Conservation (phyloP, 2,113 vertebrate genomes). For the Phaethornis superciliosus region DNA sequence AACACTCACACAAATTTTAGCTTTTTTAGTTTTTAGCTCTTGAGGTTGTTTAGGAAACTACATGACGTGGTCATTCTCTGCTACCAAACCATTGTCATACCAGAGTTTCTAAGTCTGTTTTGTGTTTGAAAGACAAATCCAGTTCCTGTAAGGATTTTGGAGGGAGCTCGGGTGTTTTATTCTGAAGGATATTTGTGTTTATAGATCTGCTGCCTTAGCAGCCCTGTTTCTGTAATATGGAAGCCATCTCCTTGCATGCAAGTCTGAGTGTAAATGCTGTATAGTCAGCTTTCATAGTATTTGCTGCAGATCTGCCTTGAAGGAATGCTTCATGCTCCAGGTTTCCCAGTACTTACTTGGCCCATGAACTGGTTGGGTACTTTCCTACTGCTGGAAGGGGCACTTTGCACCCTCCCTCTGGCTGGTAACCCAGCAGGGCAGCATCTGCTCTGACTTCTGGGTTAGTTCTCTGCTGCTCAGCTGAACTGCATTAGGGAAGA, state of each 20-base stretch:
- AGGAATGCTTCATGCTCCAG: background rate
- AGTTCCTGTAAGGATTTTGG: background rate
- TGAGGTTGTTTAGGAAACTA: background rate
- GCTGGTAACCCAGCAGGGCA: background rate
- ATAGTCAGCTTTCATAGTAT: background rate
- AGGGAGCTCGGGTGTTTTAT: background rate
- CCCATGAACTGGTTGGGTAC: rapidly evolving
- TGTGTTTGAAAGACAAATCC: background rate
- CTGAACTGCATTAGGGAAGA: background rate
- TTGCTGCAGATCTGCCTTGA: background rate
- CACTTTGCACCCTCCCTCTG: background rate
- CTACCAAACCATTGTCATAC: background rate
- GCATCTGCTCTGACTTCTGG: background rate
- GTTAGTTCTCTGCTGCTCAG: background rate
- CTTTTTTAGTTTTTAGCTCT: background rate
- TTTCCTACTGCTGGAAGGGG: background rate
- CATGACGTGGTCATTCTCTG: background rate
- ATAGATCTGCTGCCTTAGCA: background rate
- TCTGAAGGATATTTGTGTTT: constrained; percentile 32
- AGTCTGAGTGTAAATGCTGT: background rate
- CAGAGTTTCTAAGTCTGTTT: background rate
- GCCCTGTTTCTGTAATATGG: background rate
- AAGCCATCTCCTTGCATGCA: background rate
- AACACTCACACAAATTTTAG: no score
- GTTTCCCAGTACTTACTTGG: background rate